Percentiles rank a stretch among this genome's conserved stretches.
Evolutionary conservation across 2,888 invertebrate genomes (phyloP).

Genomic region (Amphipyra tragopoginis): DNA sequence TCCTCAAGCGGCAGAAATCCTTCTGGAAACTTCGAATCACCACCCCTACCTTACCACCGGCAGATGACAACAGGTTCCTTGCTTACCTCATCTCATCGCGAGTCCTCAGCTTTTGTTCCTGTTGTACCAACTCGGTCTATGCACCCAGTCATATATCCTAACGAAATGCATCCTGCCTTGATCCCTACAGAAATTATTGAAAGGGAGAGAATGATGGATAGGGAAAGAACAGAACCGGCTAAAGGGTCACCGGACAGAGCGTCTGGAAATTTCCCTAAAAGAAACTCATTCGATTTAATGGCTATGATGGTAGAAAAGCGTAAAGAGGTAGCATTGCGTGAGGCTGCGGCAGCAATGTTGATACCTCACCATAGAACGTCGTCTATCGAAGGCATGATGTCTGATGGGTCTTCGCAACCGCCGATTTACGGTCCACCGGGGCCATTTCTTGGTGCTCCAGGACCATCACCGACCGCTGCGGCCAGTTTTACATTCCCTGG

Average conservation of each 20-base stretch:
- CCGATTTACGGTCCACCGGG: conserved; percentile 92
- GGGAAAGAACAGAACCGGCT: conserved; percentile 83
- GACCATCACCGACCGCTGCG: conserved; percentile 91
- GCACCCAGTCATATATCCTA: conserved; percentile 93
- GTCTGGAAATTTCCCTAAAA: conserved; percentile 79
- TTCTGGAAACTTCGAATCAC: conserved; percentile 91
- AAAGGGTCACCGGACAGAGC: conserved; percentile 88
- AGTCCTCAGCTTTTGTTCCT: conserved; percentile 96
- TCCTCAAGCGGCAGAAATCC: conserved; percentile 88
- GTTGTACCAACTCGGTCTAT: conserved; percentile 95
- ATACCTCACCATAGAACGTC: conserved; percentile 90
- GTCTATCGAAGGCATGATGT: conserved; percentile 88
- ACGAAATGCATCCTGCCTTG: conserved; percentile 92
- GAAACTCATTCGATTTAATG: conserved; percentile 94
- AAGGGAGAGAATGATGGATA: conserved; percentile 87
- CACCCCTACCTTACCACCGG: conserved; percentile 92
- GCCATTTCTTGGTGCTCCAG: conserved; percentile 91
- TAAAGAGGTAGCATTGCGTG: conserved; percentile 94
- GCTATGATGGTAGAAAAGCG: conserved; percentile 97
- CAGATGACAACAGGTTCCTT: conserved; percentile 89
- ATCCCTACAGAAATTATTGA: conserved; percentile 90
- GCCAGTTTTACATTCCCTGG: conserved; percentile 93
- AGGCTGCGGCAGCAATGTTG: conserved; percentile 93
- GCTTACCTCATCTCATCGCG: conserved; percentile 91
- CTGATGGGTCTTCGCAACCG: conserved; percentile 91